Base-by-base conservation (phyloP, 2,888 invertebrate species). In the Bugulina stolonifera region DNA sequence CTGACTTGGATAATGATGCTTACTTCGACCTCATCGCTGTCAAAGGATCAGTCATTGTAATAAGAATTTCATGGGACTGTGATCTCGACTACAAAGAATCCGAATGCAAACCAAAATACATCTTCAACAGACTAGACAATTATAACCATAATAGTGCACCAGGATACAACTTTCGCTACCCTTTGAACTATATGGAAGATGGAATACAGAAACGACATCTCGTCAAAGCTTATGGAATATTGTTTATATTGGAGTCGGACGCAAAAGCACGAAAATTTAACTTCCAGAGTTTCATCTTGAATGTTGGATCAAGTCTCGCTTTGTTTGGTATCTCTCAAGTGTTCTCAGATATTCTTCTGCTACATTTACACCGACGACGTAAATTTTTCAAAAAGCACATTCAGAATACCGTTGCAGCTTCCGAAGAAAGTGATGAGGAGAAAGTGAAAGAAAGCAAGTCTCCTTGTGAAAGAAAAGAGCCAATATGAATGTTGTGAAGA, bases 281-380 rank as follows among this genome's bases (percentile, higher is more conserved):
- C 76, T 72, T 85, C 18, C 80, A 86, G 25, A 87, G 86, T 23
- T 78, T 87, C 1, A 71, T 86, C 10, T 77, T 85, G 18, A 87
- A 87, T 76, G 78, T 87, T 73, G 87, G 87, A 58, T 85, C 86
- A 74, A 87, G 87, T 69, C 75, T 87, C 35, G 87, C 86, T 25
- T 78, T 87, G 5, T 77, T 87, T 55, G 83, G 85, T 72, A 75
- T 87, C 5, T 5, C 55, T 25, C 5, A 25, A 18, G n/a, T 55
- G 3, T 18, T 3, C 23, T 18, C 55, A n/a, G 55, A 55, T 25
- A 55, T 52, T 14, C 52, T 52, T 14, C 52, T 52, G 10, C 52
- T 52, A 10, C 10, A 52, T 14, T 14, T 52, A 14, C 52, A 52
- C 52, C 10, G 52, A 52, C 10, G 18, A 14, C 52, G 52, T 52